These are phyloP conservation scores for Catagonus wagneri DNA, from an alignment of 2,113 vertebrate genomes.

Conservation along the genomic window DNA sequence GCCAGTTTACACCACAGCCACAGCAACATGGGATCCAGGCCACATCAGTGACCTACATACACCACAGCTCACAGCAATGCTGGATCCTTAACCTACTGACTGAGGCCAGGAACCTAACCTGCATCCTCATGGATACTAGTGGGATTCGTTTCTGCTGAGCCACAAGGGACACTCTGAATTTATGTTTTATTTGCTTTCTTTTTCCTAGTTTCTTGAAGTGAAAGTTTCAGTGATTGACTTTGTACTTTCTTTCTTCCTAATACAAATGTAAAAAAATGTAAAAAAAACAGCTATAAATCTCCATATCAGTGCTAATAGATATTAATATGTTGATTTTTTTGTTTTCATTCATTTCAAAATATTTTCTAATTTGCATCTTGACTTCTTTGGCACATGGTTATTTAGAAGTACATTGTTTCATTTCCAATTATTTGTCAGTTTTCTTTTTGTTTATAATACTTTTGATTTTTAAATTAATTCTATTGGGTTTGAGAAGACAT, in stretches of 20 bases:
- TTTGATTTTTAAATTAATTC: constrained; percentile 23
- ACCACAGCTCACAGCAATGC: no score
- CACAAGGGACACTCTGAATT: background rate
- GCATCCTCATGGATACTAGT: no score
- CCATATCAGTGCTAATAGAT: background rate
- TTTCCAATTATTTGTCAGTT: background rate
- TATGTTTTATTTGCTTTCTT: background rate
- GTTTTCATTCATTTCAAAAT: background rate
- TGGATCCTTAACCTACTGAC: no score
- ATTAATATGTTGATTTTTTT: background rate
- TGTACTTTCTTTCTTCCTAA: background rate
- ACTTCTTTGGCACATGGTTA: background rate
- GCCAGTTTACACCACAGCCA: no score
- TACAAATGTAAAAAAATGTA: background rate
- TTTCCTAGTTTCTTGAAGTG: background rate
- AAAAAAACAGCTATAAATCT: background rate
- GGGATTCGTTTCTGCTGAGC: no score
- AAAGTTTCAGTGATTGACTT: background rate
- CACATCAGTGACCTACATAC: no score
- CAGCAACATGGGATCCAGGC: no score
- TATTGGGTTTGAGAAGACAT: background rate
- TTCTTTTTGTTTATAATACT: background rate
- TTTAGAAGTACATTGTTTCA: background rate
- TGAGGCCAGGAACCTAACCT: no score
- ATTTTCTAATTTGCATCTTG: constrained; percentile 19